Evolutionary conservation across 2,888 invertebrate species (phyloP).

Genomic region (Masnerella sp.): DNA sequence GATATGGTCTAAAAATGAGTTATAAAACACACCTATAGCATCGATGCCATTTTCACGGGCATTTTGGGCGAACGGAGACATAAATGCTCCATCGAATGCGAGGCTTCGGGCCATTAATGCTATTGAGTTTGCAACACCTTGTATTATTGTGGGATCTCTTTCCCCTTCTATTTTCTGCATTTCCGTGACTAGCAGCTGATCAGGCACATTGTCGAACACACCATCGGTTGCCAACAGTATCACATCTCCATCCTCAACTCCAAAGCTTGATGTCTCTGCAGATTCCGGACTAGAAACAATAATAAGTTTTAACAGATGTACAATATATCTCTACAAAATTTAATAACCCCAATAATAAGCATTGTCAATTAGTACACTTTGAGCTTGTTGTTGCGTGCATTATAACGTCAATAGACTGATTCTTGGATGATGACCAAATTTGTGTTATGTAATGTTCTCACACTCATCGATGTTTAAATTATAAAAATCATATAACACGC

Average conservation of each 20-base stretch:
- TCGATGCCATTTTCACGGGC: conserved; percentile 96
- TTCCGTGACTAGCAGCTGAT: conserved; percentile 91
- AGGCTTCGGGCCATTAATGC: conserved; percentile 96
- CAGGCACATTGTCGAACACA: conserved; percentile 98
- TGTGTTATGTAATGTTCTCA: too few relatives aligned
- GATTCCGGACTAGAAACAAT: conserved; percentile 87
- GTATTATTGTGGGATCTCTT: conserved; percentile 86
- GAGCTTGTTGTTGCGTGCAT: too few relatives aligned
- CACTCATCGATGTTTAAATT: too few relatives aligned
- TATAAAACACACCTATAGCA: conserved; percentile 85
- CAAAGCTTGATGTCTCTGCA: conserved; percentile 92
- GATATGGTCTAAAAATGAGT: background rate
- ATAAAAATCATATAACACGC: too few relatives aligned
- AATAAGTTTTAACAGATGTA: too few relatives aligned
- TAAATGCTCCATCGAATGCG: conserved; percentile 95
- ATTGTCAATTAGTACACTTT: too few relatives aligned
- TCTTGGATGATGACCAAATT: too few relatives aligned
- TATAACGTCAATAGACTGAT: too few relatives aligned
- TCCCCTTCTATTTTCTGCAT: conserved; percentile 86
- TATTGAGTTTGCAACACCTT: conserved; percentile 95
- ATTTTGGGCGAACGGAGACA: conserved; percentile 97
- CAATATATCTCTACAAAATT: too few relatives aligned
- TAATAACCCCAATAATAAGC: too few relatives aligned
- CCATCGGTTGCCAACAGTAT: conserved; percentile 98
- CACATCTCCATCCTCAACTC: conserved; percentile 94